Evolutionary conservation across 2,797 vertebrate species (phyloP), one percentile per base, ranked within the genome.

Genomic region (Apogon hyalosoma): DNA sequence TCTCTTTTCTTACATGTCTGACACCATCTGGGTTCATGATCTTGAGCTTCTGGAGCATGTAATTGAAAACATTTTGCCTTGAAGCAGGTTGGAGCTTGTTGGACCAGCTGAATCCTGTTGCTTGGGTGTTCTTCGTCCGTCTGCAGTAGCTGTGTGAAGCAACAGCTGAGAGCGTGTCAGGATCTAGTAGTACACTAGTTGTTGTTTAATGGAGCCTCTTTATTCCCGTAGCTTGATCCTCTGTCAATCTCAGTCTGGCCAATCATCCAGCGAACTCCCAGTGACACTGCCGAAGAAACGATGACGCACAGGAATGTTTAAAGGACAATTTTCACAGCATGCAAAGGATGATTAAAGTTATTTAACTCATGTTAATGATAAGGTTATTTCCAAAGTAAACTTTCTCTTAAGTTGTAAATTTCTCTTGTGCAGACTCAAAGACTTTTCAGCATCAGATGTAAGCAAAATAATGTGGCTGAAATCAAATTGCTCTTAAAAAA

Each of bases 191-290:
- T 24, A 24, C 21, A 24, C 93, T 90, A 94, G 63, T 94, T 92
- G 16, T 72, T 91, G 69, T 95, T 95, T 52, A 89, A 80, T 38
- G 88, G 92, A 77, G 60, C 85, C 41, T 92, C 92, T 16, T 93
- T 94, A 82, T 94, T 94, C 46, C 98, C 98, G 0, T 99, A 99
- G 77, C 87, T 93, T 1, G 98, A 99, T 43, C 95, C 94, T 77
- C 88, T 95, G 84, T 96, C 80, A 11, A 97, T 98, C 89, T 99
- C 98, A 0, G 98, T 99, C 87, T 97, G 95, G 0, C 94, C 95
- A 3, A 99, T 99, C 98, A 99, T 99, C 96, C 96, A 96, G 85
- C 96, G 95, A 40, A 97, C 92, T 39, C 92, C 96, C 62, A 94
- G 56, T 12, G 98, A 98, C 49, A 88, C 98, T 99, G 91, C 14